These are phyloP conservation scores for Diplogasteroides magnus DNA, from an alignment of 1,140 invertebrate species.

Conservation along the genomic window DNA sequence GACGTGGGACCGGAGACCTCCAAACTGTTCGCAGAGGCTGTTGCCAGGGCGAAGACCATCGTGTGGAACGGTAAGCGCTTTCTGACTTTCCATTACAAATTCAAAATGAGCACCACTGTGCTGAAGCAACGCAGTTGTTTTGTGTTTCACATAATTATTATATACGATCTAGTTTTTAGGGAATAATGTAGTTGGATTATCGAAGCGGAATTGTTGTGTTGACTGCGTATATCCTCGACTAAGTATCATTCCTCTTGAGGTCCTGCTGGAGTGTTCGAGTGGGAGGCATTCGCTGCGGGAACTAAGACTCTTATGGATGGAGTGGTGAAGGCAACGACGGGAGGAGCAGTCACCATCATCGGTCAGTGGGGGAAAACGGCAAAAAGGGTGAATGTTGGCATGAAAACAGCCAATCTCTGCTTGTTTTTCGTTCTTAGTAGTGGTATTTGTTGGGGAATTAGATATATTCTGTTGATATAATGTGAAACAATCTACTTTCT, in stretches of 20 bases:
- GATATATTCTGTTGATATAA: not conserved
- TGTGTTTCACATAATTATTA: not conserved
- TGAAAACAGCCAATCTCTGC: too few species aligned
- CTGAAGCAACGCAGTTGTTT: too few species aligned
- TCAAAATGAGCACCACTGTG: too few species aligned
- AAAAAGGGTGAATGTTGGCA: too few species aligned
- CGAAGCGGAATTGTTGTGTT: not conserved
- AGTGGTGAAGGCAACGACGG: slow-evolving; percentile 77
- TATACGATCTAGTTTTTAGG: not conserved
- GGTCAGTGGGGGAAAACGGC: slow-evolving; percentile 61
- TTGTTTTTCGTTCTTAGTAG: too few species aligned
- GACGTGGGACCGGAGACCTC: slow-evolving; percentile 83
- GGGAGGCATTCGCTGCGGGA: slow-evolving; percentile 82
- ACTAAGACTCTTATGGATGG: slow-evolving; percentile 87
- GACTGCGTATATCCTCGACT: too few species aligned
- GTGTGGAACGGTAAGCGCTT: slow-evolving; percentile 81
- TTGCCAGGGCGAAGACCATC: slow-evolving; percentile 82
- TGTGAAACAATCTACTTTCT: not conserved
- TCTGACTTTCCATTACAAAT: too few species aligned
- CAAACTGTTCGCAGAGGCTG: slow-evolving; percentile 70
- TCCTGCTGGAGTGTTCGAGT: slow-evolving; percentile 94
- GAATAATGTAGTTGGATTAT: not conserved
- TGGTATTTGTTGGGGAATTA: too few species aligned
- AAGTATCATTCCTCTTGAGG: too few species aligned
- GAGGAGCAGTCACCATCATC: slow-evolving; percentile 82